Conservation (phyloP, 2,113 vertebrate genomes). For the Brienomyrus brachyistius region DNA sequence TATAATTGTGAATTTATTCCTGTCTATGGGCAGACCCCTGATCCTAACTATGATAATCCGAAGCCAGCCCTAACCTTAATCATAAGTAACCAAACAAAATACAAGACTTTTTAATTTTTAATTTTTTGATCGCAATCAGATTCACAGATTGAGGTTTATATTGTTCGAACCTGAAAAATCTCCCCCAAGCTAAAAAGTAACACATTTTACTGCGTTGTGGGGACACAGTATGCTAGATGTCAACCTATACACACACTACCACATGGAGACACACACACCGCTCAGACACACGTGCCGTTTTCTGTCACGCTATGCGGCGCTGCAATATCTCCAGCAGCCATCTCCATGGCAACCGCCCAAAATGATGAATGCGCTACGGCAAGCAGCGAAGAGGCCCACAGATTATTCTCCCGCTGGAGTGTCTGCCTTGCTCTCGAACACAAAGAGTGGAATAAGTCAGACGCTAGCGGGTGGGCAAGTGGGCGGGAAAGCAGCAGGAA, state of each 20-base stretch:
- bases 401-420: neutral
- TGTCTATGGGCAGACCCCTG: too few species aligned
- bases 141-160: neutral
- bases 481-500: neutral
- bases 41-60: too few species aligned
- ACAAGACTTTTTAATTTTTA: too few species aligned
- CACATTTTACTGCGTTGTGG: neutral
- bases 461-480: neutral
- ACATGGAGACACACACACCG: neutral
- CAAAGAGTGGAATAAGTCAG: neutral
- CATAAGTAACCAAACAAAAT: too few species aligned
- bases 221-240: neutral
- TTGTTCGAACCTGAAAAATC: neutral
- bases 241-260: neutral
- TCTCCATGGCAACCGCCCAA: constrained; percentile 60
- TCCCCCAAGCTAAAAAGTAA: neutral
- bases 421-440: neutral
- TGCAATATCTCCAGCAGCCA: constrained; percentile 42
- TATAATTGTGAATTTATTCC: neutral
- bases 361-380: constrained; percentile 34
- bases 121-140: too few species aligned
- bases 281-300: neutral
- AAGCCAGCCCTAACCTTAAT: too few species aligned
- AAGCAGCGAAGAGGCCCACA: neutral
- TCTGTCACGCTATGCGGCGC: constrained; percentile 30